Evolutionary conservation across 2,797 vertebrate species (phyloP).

Genomic region (Amblyopsis hoosieri): DNA sequence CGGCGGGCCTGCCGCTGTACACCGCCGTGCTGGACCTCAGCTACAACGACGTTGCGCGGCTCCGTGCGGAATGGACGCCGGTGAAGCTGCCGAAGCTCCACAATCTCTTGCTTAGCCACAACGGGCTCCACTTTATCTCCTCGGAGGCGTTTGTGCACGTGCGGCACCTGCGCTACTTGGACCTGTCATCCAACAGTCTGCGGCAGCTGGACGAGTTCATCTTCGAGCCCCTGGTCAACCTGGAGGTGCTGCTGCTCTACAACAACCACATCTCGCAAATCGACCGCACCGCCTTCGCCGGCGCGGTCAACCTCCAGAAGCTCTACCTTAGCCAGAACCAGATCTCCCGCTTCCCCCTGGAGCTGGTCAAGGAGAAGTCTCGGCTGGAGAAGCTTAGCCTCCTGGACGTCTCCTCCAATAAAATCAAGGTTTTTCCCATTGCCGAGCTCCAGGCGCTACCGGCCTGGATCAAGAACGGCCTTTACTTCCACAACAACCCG

Average conservation of each 20-base stretch:
- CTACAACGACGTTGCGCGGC: constrained; percentile 85
- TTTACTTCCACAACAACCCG: constrained; percentile 94
- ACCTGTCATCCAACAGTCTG: constrained; percentile 91
- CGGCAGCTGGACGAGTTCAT: constrained; percentile 85
- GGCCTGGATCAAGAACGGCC: constrained; percentile 90
- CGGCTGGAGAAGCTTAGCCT: constrained; percentile 85
- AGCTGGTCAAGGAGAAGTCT: constrained; percentile 86
- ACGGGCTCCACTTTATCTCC: constrained; percentile 89
- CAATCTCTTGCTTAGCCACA: constrained; percentile 91
- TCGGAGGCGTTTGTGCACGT: constrained; percentile 89
- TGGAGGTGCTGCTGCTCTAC: constrained; percentile 94
- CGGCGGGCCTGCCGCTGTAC: constrained; percentile 83
- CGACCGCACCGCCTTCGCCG: constrained; percentile 87
- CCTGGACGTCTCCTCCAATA: constrained; percentile 92
- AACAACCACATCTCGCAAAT: constrained; percentile 90
- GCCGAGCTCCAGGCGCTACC: constrained; percentile 85
- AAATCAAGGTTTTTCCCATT: constrained; percentile 81
- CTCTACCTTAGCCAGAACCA: constrained; percentile 95
- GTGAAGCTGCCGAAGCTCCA: constrained; percentile 85
- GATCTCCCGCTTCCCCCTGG: constrained; percentile 89
- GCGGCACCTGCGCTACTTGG: constrained; percentile 87
- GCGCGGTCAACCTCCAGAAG: constrained; percentile 86
- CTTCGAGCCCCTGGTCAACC: constrained; percentile 85
- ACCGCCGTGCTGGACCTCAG: constrained; percentile 90
- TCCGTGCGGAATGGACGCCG: constrained; percentile 88